Base-by-base conservation (phyloP, 2,888 invertebrate species). In the Polietes domitor region DNA sequence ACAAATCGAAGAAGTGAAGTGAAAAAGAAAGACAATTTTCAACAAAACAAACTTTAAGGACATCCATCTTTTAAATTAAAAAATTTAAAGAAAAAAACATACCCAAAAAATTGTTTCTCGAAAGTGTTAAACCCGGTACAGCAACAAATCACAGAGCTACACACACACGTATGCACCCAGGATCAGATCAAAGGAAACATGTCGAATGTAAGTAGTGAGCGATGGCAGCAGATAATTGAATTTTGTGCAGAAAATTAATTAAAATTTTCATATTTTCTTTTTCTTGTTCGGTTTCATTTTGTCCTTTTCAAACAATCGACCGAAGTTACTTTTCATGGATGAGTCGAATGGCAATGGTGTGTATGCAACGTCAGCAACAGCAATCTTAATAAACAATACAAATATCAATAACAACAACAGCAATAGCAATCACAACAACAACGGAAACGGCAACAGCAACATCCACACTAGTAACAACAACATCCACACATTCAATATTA, bases 331-430 rank as follows among this genome's bases (percentile, higher is more conserved):
- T 77, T 89, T 90, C 86, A 90, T 92, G 89, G 92, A 92, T 87
- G 92, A 92, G 85, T 90, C 92, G 63, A 92, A 92, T 89, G 92
- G 92, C 81, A 92, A 92, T 87, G 91, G 91, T 37, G 86, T 92
- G 65, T 91, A 89, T 86, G 89, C 90, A 82, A 77, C 78, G 63
- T 75, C 81, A 77, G 55, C 77, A 80, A 61, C 83, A 84, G 71
- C 84, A 77, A 80, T 85, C 79, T 74, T 85, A 82, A 86, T 85
- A 83, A 84, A 73, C 61, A 86, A 81, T 77, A 83, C 77, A 74
- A 84, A 83, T 82, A 85, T 80, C 76, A 85, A 87, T 82, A 84
- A 85, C 63, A 85, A 75, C 70, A 88, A 86, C 78, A 55, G 85
- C 86, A 77, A 86, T 86, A 58, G 82, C 84, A 79, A 65, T 65